Base-by-base conservation (phyloP, 2,113 vertebrate genomes). In the Antigone vipio region DNA sequence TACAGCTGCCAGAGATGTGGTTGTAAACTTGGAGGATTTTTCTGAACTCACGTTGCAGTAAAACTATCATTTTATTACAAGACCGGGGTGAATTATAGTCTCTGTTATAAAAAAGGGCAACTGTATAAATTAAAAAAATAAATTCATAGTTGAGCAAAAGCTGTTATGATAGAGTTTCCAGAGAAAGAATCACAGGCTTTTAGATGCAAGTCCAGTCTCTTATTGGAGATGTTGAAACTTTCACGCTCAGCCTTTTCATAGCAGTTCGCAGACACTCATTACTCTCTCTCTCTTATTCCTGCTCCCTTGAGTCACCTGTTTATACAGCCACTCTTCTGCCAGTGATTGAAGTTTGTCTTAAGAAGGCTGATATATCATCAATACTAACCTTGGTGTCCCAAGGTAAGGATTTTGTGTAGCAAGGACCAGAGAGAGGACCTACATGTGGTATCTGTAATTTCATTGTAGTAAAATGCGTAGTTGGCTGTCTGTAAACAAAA, bases 11-110 rank as follows among this genome's bases (percentile, higher is more conserved):
- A 95, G 82, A 87, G 89, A 91, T 89, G 83, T 7, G 58, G 82
- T 59, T 80, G 91, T 93, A 97, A 98, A 94, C 74, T 72, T 32
- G 8, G 78, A 90, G 11, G 59, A 40, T 78, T 56, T 95, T 71
- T 90, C 89, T 67, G 56, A 80, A 86, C 79, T 80, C 47, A 5
- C 90, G 62, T 56, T 71, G 59, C 55, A 74, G n/a, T 93, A 96
- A 93, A 97, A 42, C 52, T 80, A 44, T 92, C 27, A 55, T 76
- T 85, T 95, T 93, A 81, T 97, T 45, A 67, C 35, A 66, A 63
- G 88, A 75, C 14, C 3, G 15, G 35, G 14, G 8, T 92, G 64
- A 97, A 73, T 94, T 96, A 93, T 12, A 81, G 47, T 72, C 89
- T 60, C 92, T 93, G 49, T 85, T 87, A 38, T 78, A 74, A 94